These are phyloP conservation scores for Lithophane socia DNA, from an alignment of 2,888 invertebrate species.

Conservation along the genomic window DNA sequence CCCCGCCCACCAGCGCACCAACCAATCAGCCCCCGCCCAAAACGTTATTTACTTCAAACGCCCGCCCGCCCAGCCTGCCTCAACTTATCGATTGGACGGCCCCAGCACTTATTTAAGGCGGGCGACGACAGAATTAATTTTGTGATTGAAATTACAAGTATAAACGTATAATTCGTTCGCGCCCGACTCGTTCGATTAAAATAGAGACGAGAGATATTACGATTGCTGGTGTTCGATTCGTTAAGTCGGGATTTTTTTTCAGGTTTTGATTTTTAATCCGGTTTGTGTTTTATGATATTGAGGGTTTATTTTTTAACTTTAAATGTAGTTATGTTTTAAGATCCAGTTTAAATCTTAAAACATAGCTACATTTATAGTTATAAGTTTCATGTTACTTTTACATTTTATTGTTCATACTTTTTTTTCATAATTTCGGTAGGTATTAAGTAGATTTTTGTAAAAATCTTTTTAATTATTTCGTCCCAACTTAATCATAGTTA, in stretches of 20 bases:
- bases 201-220: constrained; percentile 70
- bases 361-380: too few species aligned
- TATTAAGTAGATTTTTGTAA: background rate
- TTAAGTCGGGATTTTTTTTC: constrained; percentile 23
- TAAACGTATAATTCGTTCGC: constrained; percentile 82
- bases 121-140: constrained; percentile 86
- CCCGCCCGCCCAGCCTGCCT: constrained; percentile 83
- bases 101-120: constrained; percentile 88
- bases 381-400: too few species aligned
- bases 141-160: constrained; percentile 89
- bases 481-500: background rate
- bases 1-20: constrained; percentile 69
- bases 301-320: background rate
- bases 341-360: background rate
- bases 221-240: constrained; percentile 68
- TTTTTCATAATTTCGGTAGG: background rate
- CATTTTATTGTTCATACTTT: background rate
- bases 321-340: background rate
- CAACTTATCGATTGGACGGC: constrained; percentile 87
- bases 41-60: constrained; percentile 87
- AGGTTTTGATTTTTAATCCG: constrained; percentile 40
- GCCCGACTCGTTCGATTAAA: constrained; percentile 83
- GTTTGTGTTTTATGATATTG: background rate
- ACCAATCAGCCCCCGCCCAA: constrained; percentile 77
- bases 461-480: background rate